A percentile compares a stretch with the other conserved stretches of the same genome.
These are phyloP conservation scores for Smithornis capensis DNA, from an alignment of 2,113 vertebrate genomes.

Conservation along the genomic window DNA sequence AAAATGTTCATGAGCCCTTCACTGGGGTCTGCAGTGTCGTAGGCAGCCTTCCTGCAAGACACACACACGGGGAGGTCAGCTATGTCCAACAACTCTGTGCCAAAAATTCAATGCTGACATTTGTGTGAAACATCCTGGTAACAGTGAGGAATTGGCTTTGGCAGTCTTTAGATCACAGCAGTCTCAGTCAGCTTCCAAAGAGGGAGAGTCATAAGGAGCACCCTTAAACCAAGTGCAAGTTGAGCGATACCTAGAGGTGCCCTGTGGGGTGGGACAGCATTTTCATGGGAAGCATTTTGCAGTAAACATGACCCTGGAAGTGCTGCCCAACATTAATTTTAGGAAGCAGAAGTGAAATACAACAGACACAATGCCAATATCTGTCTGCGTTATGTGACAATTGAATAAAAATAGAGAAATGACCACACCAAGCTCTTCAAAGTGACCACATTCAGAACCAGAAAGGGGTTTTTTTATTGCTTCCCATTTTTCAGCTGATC, in stretches of 20 bases:
- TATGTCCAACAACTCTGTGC: not conserved
- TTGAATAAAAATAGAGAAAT: not conserved
- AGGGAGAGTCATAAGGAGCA: not conserved
- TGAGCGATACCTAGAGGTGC: not conserved
- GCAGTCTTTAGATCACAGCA: not conserved
- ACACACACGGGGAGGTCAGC: not conserved
- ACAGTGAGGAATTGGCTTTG: not conserved
- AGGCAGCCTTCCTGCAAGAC: slow-evolving; percentile 83
- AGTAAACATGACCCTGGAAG: not conserved
- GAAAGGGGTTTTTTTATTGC: not conserved
- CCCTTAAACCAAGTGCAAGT: not conserved
- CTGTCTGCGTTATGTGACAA: rapidly evolving
- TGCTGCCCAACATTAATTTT: not conserved
- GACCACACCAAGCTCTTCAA: not conserved
- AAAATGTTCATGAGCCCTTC: slow-evolving; percentile 94
- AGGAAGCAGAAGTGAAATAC: not conserved
- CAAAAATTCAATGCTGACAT: rapidly evolving
- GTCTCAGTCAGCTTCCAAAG: not conserved
- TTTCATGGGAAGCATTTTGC: not conserved
- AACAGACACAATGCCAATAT: not conserved
- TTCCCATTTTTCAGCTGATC: not conserved
- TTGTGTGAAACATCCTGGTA: not conserved
- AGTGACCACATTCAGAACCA: not conserved
- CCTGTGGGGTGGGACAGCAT: not conserved
- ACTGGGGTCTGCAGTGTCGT: slow-evolving; percentile 87